Conservation (phyloP, 2,888 invertebrate genomes). For the Agrochola circellaris region DNA sequence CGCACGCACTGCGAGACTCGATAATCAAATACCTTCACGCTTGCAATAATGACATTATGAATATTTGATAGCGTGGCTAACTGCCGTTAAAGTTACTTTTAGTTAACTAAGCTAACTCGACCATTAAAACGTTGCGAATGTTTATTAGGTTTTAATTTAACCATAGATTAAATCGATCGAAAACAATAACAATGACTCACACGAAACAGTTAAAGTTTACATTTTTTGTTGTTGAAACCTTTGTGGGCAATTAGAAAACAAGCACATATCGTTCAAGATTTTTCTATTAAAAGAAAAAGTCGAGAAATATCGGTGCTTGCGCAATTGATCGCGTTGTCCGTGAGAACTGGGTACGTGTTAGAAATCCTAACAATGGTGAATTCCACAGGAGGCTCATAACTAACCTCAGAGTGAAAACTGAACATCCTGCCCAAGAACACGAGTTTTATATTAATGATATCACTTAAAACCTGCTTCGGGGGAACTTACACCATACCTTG, state of each 20-base stretch:
- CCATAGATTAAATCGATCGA: conserved; percentile 31
- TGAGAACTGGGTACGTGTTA: conserved; percentile 88
- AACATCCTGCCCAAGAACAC: conserved; percentile 68
- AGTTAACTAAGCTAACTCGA: conserved; percentile 52
- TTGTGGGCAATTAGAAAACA: conserved; percentile 47
- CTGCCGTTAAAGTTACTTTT: conserved; percentile 58
- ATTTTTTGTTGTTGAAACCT: conserved; percentile 6
- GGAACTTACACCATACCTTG: neutral
- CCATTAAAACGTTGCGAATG: conserved; percentile 35
- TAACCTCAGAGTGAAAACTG: conserved; percentile 70
- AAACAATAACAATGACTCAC: conserved; percentile 45
- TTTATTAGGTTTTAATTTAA: conserved; percentile 42
- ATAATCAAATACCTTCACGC: conserved; percentile 89
- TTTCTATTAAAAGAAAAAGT: conserved; percentile 67
- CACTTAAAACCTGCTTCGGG: conserved; percentile 9
- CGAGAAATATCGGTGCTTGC: conserved; percentile 72
- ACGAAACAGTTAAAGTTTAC: conserved; percentile 10
- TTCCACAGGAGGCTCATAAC: conserved; percentile 70
- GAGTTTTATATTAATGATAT: conserved; percentile 62
- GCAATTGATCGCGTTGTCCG: conserved; percentile 73
- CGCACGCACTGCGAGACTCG: conserved; percentile 79
- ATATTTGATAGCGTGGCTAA: conserved; percentile 76
- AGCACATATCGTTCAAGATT: conserved; percentile 51
- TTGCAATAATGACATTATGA: conserved; percentile 79
- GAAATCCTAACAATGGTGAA: conserved; percentile 81